Percentiles rank a stretch among this genome's conserved stretches.
phyloP scores from a whole-genome alignment of 1,140 invertebrate genomes.

The Nasonia giraulti region DNA sequence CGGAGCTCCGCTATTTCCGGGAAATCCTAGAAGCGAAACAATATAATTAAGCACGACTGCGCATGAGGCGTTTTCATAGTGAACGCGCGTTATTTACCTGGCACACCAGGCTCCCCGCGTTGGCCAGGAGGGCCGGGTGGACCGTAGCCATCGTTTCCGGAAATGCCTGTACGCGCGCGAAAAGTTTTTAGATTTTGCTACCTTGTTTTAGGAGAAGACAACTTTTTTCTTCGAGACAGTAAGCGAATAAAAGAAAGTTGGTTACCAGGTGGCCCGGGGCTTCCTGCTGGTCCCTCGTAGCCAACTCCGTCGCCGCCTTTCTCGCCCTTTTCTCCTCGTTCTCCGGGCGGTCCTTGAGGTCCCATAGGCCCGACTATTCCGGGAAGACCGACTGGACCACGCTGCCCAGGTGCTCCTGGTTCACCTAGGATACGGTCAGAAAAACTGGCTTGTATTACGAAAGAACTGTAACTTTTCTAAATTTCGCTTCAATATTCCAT shows the following conservation, averaged over 20 bases:
- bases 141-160: conserved; percentile 79
- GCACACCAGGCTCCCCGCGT: conserved; percentile 79
- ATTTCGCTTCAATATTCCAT: too few species aligned
- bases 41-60: neutral
- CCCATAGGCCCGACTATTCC: conserved; percentile 78
- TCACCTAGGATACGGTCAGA: conserved; percentile 67
- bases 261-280: conserved; percentile 79
- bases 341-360: conserved; percentile 76
- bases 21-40: conserved; percentile 63
- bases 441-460: too few species aligned
- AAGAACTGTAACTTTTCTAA: too few species aligned
- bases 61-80: neutral
- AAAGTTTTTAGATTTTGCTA: neutral
- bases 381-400: conserved; percentile 80
- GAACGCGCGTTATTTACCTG: conserved; percentile 70
- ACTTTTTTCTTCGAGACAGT: neutral
- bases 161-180: conserved; percentile 71
- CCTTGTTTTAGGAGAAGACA: too few species aligned
- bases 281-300: conserved; percentile 81
- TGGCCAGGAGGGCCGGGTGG: conserved; percentile 77
- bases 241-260: neutral
- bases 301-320: conserved; percentile 81
- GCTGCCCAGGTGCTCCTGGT: conserved; percentile 74
- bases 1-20: conserved; percentile 73
- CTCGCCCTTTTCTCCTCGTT: conserved; percentile 84